phyloP scores from a whole-genome alignment of 2,113 vertebrate species.

The Dromiciops gliroides region DNA sequence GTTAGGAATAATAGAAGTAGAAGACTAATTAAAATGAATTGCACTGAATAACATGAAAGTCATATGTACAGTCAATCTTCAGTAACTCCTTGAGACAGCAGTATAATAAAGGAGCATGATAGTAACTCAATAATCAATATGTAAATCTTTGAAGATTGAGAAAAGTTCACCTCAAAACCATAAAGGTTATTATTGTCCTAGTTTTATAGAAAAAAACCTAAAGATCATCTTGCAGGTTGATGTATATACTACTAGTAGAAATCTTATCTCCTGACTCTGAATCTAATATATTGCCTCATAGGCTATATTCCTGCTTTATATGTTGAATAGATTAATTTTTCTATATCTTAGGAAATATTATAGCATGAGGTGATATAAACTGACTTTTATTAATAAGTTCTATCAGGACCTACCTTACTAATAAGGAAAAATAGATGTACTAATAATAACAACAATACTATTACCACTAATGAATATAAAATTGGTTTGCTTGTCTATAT shows the following conservation, averaged over 20 bases:
- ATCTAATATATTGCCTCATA: not conserved
- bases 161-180: not conserved
- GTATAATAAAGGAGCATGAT: not conserved
- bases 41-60: not conserved
- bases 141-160: constrained; percentile 22
- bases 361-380: constrained; percentile 9
- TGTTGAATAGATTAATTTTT: constrained; percentile 16
- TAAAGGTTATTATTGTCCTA: not conserved
- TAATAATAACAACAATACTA: not conserved
- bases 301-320: not conserved
- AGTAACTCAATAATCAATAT: not conserved
- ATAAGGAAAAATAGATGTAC: not conserved
- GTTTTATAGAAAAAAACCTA: not conserved
- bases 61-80: not conserved
- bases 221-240: not conserved
- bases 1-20: constrained; percentile 5
- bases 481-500: not conserved
- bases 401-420: not conserved
- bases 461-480: not conserved
- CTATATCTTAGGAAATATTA: constrained; percentile 4
- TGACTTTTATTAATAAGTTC: constrained; percentile 22
- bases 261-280: not conserved
- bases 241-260: not conserved
- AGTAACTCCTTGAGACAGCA: constrained; percentile 4
- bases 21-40: constrained; percentile 1